Percentiles rank a stretch among this genome's conserved stretches.
Conservation (phyloP, 2,113 vertebrate genomes). For the Myotis brandtii region DNA sequence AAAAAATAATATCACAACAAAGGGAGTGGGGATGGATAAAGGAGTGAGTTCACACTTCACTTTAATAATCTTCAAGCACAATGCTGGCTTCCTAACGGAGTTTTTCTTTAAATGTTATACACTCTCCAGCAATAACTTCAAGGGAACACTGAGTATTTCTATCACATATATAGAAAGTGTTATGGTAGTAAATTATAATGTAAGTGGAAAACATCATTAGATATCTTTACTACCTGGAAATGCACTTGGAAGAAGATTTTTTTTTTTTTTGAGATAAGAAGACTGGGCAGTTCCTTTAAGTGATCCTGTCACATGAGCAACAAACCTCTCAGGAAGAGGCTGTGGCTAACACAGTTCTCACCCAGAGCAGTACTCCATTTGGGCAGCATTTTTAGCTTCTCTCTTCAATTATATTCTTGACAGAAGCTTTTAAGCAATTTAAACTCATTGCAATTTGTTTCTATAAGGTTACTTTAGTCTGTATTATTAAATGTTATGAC, state of each 20-base stretch:
- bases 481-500: constrained; percentile 10
- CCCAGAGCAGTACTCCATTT: neutral
- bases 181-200: neutral
- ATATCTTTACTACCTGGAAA: neutral
- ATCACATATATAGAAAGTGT: neutral
- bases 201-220: neutral
- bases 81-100: neutral
- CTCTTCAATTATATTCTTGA: neutral
- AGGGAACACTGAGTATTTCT: neutral
- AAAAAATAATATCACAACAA: neutral
- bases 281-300: neutral
- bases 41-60: neutral
- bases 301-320: neutral
- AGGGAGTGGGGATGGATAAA: neutral
- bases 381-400: neutral
- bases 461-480: neutral
- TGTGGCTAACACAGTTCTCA: neutral
- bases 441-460: neutral
- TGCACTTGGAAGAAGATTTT: neutral
- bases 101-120: neutral
- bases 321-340: neutral
- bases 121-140: neutral
- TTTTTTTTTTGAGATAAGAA: neutral
- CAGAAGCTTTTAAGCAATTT: neutral
- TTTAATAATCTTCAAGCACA: neutral